Conservation (phyloP, 53 echinoderm and acorn worm species). For the Temnopleurus reevesii region DNA sequence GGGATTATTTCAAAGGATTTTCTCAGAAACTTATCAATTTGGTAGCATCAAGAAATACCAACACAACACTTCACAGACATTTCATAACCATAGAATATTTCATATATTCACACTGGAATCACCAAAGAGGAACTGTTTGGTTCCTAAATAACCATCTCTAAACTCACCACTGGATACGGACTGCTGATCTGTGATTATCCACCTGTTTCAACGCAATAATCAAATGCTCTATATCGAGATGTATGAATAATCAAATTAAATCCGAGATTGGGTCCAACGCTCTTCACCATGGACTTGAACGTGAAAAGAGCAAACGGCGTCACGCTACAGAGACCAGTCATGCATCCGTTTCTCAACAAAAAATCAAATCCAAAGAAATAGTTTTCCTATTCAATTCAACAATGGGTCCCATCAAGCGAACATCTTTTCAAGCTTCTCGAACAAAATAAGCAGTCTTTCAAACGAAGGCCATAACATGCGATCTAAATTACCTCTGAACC, state of each 20-base stretch:
- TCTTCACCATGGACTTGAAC: conserved; percentile 12
- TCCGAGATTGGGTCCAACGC: background rate
- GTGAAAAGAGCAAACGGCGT: background rate
- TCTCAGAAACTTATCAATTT: too few relatives aligned
- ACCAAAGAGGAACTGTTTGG: background rate
- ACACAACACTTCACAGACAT: too few relatives aligned
- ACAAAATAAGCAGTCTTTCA: conserved; percentile 1
- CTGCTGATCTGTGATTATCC: background rate
- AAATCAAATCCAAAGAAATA: conserved; percentile 29
- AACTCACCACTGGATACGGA: conserved; percentile 22
- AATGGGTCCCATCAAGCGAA: conserved; percentile 31
- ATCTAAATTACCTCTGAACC: conserved; percentile 3
- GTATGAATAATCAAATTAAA: background rate
- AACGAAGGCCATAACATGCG: conserved; percentile 25
- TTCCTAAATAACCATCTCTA: background rate
- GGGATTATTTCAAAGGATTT: too few relatives aligned
- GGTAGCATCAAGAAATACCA: too few relatives aligned
- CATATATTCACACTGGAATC: background rate
- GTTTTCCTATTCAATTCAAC: conserved; percentile 24
- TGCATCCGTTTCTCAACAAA: conserved; percentile 36
- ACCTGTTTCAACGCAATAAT: background rate
- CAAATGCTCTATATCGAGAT: background rate
- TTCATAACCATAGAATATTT: background rate
- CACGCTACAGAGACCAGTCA: background rate
- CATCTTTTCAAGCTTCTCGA: background rate